These are phyloP conservation scores for Drosophila leontia DNA, from an alignment of 1,140 invertebrate genomes.

Conservation along the genomic window DNA sequence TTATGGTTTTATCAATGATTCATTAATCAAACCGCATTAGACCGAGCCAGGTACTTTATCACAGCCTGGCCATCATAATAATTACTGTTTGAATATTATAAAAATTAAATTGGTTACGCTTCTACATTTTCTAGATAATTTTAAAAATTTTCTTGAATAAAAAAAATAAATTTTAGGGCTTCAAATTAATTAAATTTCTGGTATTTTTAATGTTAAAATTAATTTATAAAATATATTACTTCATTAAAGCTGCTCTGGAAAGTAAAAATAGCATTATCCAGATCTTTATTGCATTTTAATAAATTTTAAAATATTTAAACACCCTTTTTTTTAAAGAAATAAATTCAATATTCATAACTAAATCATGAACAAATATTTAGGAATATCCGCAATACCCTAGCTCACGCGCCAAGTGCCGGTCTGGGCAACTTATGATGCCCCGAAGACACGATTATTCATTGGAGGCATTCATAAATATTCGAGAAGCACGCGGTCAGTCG, in stretches of 20 bases:
- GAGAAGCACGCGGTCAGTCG: slow-evolving; percentile 66
- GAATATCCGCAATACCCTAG: slow-evolving; percentile 34
- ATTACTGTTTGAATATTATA: not conserved
- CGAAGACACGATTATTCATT: slow-evolving; percentile 60
- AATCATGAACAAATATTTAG: not conserved
- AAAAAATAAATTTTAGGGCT: not conserved
- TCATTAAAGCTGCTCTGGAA: too few relatives aligned
- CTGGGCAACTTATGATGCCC: slow-evolving; percentile 42
- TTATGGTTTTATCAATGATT: slow-evolving; percentile 9
- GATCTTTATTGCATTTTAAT: too few relatives aligned
- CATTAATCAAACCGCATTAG: not conserved
- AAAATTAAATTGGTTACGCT: not conserved
- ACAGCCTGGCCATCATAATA: not conserved
- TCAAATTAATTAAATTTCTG: not conserved
- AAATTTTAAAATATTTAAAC: not conserved
- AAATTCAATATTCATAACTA: not conserved
- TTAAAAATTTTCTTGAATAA: not conserved
- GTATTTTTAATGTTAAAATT: too few relatives aligned
- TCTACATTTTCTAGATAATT: not conserved
- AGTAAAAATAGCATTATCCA: too few relatives aligned
- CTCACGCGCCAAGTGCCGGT: slow-evolving; percentile 49
- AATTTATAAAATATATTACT: too few relatives aligned
- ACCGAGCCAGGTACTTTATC: not conserved
- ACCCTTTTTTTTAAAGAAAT: too few relatives aligned
- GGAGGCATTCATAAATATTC: slow-evolving; percentile 72